These are phyloP conservation scores for Pyrrhosoma nymphula DNA, from an alignment of 2,888 invertebrate species.

Conservation along the genomic window DNA sequence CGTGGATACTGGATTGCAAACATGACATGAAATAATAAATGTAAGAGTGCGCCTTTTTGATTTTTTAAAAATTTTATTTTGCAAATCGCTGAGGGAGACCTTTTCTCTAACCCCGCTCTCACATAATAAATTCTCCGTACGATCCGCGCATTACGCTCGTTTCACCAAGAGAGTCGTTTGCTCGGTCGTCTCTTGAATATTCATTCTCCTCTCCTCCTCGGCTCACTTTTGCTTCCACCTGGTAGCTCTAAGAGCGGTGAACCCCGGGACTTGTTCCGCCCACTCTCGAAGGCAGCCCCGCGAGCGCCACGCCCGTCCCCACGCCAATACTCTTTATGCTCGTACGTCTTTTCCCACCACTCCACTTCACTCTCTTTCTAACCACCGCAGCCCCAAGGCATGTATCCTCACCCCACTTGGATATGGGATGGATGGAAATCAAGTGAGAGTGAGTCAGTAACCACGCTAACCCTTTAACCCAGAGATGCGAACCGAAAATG, in stretches of 20 bases:
- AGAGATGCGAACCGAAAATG: no score
- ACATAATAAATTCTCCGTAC: background rate
- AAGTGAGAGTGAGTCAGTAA: background rate
- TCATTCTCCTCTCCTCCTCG: background rate
- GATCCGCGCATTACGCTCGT: background rate
- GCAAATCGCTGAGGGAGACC: background rate
- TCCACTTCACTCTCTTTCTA: background rate
- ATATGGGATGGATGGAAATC: background rate
- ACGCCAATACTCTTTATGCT: no score
- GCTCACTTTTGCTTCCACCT: background rate
- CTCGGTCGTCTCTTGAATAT: background rate
- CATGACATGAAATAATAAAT: background rate
- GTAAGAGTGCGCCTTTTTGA: background rate
- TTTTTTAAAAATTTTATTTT: background rate
- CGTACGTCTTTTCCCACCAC: background rate
- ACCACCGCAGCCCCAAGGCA: background rate
- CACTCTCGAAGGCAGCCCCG: background rate
- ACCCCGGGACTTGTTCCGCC: slow-evolving; percentile 23
- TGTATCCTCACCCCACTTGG: background rate
- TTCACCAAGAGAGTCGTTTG: background rate
- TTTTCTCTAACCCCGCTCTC: background rate
- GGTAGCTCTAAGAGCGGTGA: slow-evolving; percentile 1
- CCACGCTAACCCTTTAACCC: background rate
- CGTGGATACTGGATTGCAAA: background rate
- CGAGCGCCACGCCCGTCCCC: background rate